Conservation (phyloP, 2,888 invertebrate species). For the Adelphocoris suturalis region DNA sequence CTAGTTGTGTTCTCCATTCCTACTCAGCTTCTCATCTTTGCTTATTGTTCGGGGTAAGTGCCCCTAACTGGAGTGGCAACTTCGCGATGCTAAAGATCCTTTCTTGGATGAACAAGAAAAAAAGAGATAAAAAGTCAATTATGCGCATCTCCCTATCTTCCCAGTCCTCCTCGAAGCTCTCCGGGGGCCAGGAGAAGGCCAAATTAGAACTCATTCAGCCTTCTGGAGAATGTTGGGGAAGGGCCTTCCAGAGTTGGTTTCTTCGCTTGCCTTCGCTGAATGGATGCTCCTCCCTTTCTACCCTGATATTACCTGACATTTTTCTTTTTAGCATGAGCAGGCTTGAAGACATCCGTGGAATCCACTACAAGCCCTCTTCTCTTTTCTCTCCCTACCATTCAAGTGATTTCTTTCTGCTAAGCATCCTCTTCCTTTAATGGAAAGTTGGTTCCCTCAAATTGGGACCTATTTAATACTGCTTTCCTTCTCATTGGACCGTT, state of each 20-base stretch:
- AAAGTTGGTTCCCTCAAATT: conserved; percentile 40
- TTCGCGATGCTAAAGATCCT: conserved; percentile 13
- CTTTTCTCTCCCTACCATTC: conserved; percentile 27
- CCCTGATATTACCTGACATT: conserved; percentile 62
- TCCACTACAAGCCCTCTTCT: conserved; percentile 59
- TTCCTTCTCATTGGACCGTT: not conserved
- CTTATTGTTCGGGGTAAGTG: conserved; percentile 23
- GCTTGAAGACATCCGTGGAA: conserved; percentile 56
- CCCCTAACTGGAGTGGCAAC: conserved; percentile 27
- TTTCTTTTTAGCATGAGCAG: conserved; percentile 54
- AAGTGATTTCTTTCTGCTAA: conserved; percentile 36
- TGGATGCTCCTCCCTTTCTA: conserved; percentile 25
- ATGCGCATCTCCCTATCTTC: conserved; percentile 30
- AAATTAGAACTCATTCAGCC: conserved; percentile 52
- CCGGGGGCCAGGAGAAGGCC: conserved; percentile 3
- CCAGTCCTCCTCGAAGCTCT: not conserved
- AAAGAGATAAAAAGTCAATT: conserved; percentile 37
- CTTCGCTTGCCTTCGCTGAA: conserved; percentile 29
- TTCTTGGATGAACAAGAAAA: conserved; percentile 41
- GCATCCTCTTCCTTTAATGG: conserved; percentile 29
- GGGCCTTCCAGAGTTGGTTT: conserved; percentile 31
- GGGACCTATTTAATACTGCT: not conserved
- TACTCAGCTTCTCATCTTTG: not conserved
- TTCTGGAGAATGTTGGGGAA: conserved; percentile 45
- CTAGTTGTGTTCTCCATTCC: not conserved